phyloP scores from a whole-genome alignment of 1,140 invertebrate species.

The Trichoplusia ni region DNA sequence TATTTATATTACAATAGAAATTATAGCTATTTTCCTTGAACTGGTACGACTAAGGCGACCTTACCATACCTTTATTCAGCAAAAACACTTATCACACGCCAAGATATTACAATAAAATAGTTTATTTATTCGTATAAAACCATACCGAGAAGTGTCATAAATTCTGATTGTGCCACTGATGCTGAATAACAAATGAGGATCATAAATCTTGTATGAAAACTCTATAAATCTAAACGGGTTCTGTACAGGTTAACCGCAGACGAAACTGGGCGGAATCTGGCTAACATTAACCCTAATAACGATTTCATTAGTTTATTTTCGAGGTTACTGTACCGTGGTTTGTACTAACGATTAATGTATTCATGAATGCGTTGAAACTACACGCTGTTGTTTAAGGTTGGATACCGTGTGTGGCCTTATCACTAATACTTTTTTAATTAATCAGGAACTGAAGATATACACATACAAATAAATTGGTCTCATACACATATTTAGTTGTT shows the following conservation, averaged over 20 bases:
- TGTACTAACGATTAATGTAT: conserved; percentile 1
- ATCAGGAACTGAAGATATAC: too few species aligned
- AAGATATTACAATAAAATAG: conserved; percentile 38
- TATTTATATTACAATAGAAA: too few species aligned
- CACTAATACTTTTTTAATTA: too few species aligned
- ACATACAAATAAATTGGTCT: too few species aligned
- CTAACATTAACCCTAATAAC: conserved; percentile 41
- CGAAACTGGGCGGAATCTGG: conserved; percentile 46
- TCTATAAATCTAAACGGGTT: conserved; percentile 67
- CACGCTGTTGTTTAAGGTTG: background rate
- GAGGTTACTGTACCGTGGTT: background rate
- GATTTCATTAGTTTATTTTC: conserved; percentile 36
- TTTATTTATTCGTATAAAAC: conserved; percentile 52
- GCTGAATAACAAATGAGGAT: conserved; percentile 71
- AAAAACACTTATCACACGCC: conserved; percentile 20
- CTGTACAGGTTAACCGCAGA: conserved; percentile 60
- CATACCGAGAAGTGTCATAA: conserved; percentile 65
- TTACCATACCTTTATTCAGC: conserved; percentile 8
- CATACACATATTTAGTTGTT: too few species aligned
- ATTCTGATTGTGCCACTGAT: conserved; percentile 67
- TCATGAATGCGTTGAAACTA: background rate
- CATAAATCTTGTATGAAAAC: conserved; percentile 75
- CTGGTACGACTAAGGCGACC: too few species aligned
- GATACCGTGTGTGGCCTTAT: too few species aligned
- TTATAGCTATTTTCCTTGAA: too few species aligned